These are phyloP conservation scores for Gallinago jamesoni DNA, from an alignment of 2,113 vertebrate species.

Conservation along the genomic window DNA sequence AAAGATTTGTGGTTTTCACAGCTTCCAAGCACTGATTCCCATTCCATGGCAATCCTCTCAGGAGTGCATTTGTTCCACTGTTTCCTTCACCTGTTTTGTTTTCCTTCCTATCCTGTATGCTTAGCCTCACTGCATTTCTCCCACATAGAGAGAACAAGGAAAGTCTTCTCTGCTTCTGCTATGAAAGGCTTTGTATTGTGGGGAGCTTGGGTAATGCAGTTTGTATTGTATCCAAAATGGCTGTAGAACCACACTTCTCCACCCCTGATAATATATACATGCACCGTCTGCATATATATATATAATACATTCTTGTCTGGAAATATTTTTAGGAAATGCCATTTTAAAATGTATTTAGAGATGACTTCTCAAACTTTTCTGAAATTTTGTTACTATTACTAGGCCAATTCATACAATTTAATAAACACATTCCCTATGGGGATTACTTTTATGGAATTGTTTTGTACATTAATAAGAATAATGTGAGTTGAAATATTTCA, in stretches of 20 bases:
- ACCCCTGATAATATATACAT: accelerated
- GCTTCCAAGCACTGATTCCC: background rate
- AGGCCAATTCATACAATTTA: background rate
- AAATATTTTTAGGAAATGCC: background rate
- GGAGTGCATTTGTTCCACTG: background rate
- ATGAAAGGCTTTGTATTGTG: accelerated
- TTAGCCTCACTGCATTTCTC: background rate
- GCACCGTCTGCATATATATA: no score
- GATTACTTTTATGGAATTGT: background rate
- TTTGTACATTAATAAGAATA: background rate
- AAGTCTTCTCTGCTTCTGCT: background rate
- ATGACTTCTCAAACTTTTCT: background rate
- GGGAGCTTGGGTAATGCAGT: background rate
- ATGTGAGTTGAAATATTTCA: background rate
- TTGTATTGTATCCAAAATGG: background rate
- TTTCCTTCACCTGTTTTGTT: background rate
- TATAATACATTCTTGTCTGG: background rate
- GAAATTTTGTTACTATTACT: background rate
- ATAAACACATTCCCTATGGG: background rate
- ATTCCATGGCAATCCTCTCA: accelerated
- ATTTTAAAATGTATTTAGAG: background rate
- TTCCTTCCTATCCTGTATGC: background rate
- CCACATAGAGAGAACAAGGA: background rate
- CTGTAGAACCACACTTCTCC: background rate
- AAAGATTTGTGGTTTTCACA: background rate